Base-by-base conservation (phyloP, 2,113 vertebrate genomes). In the Gymnogyps californianus region DNA sequence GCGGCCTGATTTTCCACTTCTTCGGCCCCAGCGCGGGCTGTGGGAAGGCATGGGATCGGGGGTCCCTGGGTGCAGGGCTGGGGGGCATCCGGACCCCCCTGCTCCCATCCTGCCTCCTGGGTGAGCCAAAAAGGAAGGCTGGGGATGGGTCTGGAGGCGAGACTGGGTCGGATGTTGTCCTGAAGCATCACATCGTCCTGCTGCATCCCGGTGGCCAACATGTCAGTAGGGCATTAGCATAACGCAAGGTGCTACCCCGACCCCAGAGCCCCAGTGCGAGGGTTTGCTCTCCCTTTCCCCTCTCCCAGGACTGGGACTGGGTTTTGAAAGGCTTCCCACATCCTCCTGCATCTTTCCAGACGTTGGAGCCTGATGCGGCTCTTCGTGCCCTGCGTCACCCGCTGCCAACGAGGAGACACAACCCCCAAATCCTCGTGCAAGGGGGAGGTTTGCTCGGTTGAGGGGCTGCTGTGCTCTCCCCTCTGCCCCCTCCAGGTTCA, bases 21-120 rank as follows among this genome's bases (percentile, higher is more conserved):
- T 6, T 70, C 1, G 2, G 21, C 32, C 40, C n/a, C 26, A 9
- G 55, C 1, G 6, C 0, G 6, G n/a, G 40, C 61, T 0, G 0
- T 34, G 74, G 57, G 57, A 66, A 51, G 64, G 59, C 19, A 3
- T 1, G 0, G 36, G 19, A 16, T 7, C 1, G 6, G 34, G n/a
- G 26, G 22, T 40, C 10, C 16, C 46, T 2, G 38, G 21, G 25
- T 38, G 47, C 2, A 1, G 59, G 25, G 49, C 1, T 77, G 57
- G 40, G 59, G 67, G 8, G 16, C 16, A 46, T 14, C 11, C 2
- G 0, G 61, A 64, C 10, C 8, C 2, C 7, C 44, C 49, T 2
- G 19, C 13, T 58, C 7, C 28, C 32, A 0, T 38, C 36, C 49
- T 12, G 36, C 40, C 46, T 55, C 29, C 51, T 0, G 1, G 36